These are phyloP conservation scores for Nesospiza acunhae DNA, from an alignment of 2,113 vertebrate genomes.

Conservation along the genomic window DNA sequence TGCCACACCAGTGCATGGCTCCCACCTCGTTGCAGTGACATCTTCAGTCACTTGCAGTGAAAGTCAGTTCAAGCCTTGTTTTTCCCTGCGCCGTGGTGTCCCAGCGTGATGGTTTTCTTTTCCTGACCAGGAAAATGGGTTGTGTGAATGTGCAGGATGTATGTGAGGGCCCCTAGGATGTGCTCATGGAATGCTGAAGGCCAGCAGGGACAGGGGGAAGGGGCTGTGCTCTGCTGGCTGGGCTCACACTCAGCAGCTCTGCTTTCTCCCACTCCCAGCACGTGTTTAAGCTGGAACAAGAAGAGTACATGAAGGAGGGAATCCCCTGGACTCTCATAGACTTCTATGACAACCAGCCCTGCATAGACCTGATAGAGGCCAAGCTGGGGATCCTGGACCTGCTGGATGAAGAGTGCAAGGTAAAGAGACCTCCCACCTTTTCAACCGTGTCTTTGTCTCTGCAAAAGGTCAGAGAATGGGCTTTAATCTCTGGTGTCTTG, in stretches of 20 bases:
- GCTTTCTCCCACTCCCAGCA: slow-evolving; percentile 76
- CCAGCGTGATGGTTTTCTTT: not conserved
- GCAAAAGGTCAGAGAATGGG: not conserved
- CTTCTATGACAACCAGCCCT: slow-evolving; percentile 94
- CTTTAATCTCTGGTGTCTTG: not conserved
- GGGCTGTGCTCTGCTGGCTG: not conserved
- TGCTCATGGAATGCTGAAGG: not conserved
- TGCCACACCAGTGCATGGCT: not conserved
- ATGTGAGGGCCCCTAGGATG: fast-evolving
- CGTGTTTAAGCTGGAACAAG: slow-evolving; percentile 96
- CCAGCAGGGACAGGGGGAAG: not conserved
- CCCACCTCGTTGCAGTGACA: not conserved
- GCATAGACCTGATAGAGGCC: slow-evolving; percentile 94
- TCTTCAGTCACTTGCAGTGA: not conserved
- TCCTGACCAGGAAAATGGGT: not conserved
- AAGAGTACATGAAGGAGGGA: slow-evolving; percentile 94
- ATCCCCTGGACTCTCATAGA: slow-evolving; percentile 97
- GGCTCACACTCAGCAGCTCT: not conserved
- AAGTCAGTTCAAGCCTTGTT: not conserved
- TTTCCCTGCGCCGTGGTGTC: fast-evolving
- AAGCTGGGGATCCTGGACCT: slow-evolving; percentile 93
- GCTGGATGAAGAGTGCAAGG: slow-evolving; percentile 95
- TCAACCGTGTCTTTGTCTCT: not conserved
- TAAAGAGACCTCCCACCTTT: slow-evolving; percentile 22
- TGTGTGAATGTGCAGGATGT: not conserved